These are phyloP conservation scores for Chaetura pelagica DNA, from an alignment of 2,113 vertebrate species.

Conservation along the genomic window DNA sequence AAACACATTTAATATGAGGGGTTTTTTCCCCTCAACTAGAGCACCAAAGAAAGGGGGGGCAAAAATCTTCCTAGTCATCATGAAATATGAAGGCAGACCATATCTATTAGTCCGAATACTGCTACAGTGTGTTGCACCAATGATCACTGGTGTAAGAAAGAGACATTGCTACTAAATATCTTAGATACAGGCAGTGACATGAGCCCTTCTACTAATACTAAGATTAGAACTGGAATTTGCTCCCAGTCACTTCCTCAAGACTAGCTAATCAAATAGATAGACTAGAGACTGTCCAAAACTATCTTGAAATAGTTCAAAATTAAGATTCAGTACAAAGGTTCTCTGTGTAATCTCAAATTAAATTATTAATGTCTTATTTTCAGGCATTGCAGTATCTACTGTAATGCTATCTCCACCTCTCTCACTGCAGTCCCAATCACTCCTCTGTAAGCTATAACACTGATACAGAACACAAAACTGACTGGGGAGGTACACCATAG, in stretches of 20 bases:
- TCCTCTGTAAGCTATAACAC: background rate
- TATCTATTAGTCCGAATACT: background rate
- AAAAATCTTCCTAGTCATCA: background rate
- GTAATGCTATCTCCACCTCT: background rate
- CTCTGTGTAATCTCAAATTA: background rate
- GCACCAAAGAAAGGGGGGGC: background rate
- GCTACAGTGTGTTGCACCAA: background rate
- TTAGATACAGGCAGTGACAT: background rate
- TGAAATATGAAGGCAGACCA: background rate
- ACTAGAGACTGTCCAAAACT: background rate
- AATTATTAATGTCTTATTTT: background rate
- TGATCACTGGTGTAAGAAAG: background rate
- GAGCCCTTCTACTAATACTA: background rate
- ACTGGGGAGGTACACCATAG: background rate
- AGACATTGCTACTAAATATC: background rate
- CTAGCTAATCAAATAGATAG: background rate
- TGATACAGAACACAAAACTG: background rate
- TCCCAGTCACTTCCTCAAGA: background rate
- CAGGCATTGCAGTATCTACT: background rate
- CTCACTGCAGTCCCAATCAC: background rate
- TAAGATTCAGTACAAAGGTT: background rate
- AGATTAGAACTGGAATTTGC: background rate
- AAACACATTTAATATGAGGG: background rate
- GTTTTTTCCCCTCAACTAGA: background rate
- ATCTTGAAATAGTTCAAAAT: background rate